Evolutionary conservation across 2,888 invertebrate species (phyloP), one percentile per base, ranked within the genome.

Genomic region (Lingula anatina): DNA sequence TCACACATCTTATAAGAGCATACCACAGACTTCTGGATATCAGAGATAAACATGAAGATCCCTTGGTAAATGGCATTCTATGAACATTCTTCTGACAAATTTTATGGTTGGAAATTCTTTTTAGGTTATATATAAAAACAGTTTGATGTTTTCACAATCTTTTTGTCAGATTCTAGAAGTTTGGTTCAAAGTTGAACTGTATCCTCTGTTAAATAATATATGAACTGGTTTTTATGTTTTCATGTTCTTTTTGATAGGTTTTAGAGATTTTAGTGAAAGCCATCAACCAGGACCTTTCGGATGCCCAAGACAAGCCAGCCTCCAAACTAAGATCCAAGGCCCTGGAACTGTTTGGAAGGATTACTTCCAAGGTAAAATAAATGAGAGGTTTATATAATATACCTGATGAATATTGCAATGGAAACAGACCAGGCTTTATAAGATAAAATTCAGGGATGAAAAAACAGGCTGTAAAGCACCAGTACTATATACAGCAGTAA

Each of bases 21-120:
- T 89, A 89, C 69, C 88, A 92, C 74, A 84, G 91, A 23, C 78
- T 96, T 42, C 78, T 93, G 28, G 94, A 96, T 70, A 77, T 96
- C n/a, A 86, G 85, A 73, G 66, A 68, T 9, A 86, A 87, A 67
- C 90, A 87, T 71, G 78, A 86, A 0, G 93, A 94, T 69, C 70
- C 83, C 0, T 85, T 88, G 62, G 70, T 69, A 35, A 41, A n/a
- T n/a, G n/a, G n/a, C n/a, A n/a, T n/a, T n/a, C n/a, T n/a, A n/a
- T n/a, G n/a, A n/a, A n/a, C n/a, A n/a, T n/a, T n/a, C n/a, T n/a
- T n/a, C n/a, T n/a, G n/a, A n/a, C n/a, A n/a, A n/a, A n/a, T n/a
- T n/a, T n/a, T n/a, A n/a, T n/a, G n/a, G n/a, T n/a, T n/a, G n/a
- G n/a, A n/a, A n/a, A n/a, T n/a, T n/a, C n/a, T n/a, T n/a, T n/a